phyloP scores from a whole-genome alignment of 2,797 vertebrate species.

The Hirundo rustica region DNA sequence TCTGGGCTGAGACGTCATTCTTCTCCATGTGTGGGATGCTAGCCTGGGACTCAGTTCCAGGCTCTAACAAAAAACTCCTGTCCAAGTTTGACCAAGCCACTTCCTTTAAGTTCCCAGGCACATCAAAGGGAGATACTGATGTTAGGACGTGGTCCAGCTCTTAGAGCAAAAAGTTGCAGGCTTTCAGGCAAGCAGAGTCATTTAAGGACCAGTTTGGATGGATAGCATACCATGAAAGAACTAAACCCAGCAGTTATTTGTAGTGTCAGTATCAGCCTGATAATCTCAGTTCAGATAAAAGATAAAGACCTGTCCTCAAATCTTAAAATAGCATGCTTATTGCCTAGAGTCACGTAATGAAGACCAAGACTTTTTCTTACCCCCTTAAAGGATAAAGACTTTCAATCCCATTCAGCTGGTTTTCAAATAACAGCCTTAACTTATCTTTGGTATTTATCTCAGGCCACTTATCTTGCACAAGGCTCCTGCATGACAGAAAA shows the following conservation, averaged over 20 bases:
- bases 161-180: neutral
- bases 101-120: neutral
- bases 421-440: neutral
- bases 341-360: neutral
- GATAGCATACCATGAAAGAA: neutral
- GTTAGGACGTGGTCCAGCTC: neutral
- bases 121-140: neutral
- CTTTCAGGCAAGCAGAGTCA: neutral
- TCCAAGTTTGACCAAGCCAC: neutral
- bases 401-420: neutral
- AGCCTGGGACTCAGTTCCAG: neutral
- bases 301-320: neutral
- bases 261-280: neutral
- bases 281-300: neutral
- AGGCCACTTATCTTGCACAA: neutral
- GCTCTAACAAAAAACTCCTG: neutral
- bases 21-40: neutral
- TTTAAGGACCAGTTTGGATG: neutral
- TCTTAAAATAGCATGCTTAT: neutral
- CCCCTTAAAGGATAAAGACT: neutral
- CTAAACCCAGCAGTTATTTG: neutral
- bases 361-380: neutral
- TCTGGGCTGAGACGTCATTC: neutral
- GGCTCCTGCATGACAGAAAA: neutral
- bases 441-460: neutral